Evolutionary conservation across 2,888 invertebrate species (phyloP).

Genomic region (Lottia gigantea): DNA sequence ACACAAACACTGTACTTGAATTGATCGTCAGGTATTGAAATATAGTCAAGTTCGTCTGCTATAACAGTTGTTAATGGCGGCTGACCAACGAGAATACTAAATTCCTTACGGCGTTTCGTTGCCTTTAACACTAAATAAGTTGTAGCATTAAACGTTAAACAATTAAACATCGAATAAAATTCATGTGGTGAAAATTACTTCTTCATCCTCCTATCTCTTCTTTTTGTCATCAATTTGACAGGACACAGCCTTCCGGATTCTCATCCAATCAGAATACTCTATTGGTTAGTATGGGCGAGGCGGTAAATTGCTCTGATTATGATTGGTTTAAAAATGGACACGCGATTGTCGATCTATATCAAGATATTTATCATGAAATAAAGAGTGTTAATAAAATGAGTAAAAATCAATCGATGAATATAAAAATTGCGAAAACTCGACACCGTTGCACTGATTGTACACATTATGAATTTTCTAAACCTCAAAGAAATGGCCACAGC

Average conservation of each 20-base stretch:
- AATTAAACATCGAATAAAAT: conserved; percentile 1
- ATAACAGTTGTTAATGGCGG: background rate
- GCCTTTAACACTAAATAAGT: background rate
- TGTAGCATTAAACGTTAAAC: background rate
- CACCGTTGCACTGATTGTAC: too few species aligned
- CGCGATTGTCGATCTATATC: background rate
- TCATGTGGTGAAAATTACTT: conserved; percentile 7
- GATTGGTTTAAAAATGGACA: background rate
- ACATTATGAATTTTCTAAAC: too few species aligned
- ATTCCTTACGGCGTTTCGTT: background rate
- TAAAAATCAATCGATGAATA: background rate
- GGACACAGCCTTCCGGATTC: background rate
- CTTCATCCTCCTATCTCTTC: background rate
- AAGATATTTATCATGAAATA: background rate
- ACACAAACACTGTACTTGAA: too few species aligned
- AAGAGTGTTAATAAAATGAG: background rate
- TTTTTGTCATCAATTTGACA: background rate
- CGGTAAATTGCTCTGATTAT: background rate
- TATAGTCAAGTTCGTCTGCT: background rate
- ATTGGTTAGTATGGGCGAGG: background rate
- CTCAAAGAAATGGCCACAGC: background rate
- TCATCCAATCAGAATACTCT: background rate
- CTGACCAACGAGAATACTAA: conserved; percentile 1
- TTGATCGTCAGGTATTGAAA: too few species aligned
- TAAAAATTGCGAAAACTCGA: background rate